phyloP scores from a whole-genome alignment of 2,113 vertebrate species.

The Silurus asotus region DNA sequence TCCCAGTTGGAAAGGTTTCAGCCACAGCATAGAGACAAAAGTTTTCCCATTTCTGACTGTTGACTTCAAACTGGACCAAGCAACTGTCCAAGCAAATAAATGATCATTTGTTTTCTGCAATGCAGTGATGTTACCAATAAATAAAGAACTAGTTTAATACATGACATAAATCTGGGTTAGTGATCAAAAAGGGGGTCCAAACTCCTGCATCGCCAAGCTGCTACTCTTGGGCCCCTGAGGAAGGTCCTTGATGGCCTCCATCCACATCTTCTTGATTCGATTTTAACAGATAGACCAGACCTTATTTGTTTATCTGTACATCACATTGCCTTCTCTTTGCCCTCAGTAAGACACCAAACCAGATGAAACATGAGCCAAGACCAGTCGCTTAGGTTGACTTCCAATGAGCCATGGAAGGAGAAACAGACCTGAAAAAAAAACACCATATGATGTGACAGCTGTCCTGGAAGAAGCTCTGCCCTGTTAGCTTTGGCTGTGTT shows the following conservation, averaged over 20 bases:
- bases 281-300: background rate
- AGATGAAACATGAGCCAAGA: background rate
- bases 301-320: background rate
- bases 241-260: background rate
- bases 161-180: background rate
- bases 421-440: slow-evolving; percentile 55
- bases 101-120: background rate
- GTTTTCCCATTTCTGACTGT: background rate
- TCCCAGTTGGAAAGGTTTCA: background rate
- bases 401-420: slow-evolving; percentile 30
- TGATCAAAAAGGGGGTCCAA: no score
- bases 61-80: background rate
- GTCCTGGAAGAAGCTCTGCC: slow-evolving; percentile 54
- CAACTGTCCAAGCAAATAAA: background rate
- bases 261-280: background rate
- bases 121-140: background rate
- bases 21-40: background rate
- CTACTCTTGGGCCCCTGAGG: background rate
- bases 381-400: slow-evolving; percentile 45
- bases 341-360: background rate
- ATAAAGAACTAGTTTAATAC: background rate
- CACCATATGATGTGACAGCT: slow-evolving; percentile 65
- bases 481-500: slow-evolving; percentile 48
- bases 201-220: no score
- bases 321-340: background rate